Percentiles rank a stretch among this genome's conserved stretches.
Evolutionary conservation across 2,888 invertebrate genomes (phyloP).

Genomic region (Lysandra bellargus): DNA sequence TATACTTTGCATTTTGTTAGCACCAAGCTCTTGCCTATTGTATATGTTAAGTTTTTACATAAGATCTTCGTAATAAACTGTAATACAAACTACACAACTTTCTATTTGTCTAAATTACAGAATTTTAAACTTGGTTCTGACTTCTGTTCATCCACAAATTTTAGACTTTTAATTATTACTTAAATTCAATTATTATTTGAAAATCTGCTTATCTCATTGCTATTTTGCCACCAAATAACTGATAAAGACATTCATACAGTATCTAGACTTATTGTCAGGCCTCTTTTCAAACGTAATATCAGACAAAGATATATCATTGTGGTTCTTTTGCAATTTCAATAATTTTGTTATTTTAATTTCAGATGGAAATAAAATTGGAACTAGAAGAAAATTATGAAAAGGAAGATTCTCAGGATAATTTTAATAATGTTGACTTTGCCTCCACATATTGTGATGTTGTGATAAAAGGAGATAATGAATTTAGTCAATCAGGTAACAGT

Average conservation of each 20-base stretch:
- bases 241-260: no score
- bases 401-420: not conserved
- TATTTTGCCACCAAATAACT: no score
- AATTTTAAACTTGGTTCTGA: no score
- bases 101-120: not conserved
- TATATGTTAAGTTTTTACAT: not conserved
- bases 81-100: not conserved
- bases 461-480: slow-evolving; percentile 22
- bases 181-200: no score
- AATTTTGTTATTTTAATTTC: not conserved
- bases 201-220: no score
- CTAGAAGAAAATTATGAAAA: not conserved
- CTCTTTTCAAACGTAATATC: no score
- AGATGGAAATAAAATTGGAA: slow-evolving; percentile 11
- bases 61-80: no score
- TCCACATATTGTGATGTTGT: slow-evolving; percentile 27
- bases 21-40: not conserved
- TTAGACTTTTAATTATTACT: no score
- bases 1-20: not conserved
- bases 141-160: no score
- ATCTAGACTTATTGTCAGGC: no score
- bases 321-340: no score
- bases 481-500: slow-evolving; percentile 8
- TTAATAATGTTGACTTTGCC: slow-evolving; percentile 18
- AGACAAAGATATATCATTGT: no score